Percentiles rank a stretch among this genome's conserved stretches.
Evolutionary conservation across 2,888 invertebrate species (phyloP).

Genomic region (Suillia variegata): DNA sequence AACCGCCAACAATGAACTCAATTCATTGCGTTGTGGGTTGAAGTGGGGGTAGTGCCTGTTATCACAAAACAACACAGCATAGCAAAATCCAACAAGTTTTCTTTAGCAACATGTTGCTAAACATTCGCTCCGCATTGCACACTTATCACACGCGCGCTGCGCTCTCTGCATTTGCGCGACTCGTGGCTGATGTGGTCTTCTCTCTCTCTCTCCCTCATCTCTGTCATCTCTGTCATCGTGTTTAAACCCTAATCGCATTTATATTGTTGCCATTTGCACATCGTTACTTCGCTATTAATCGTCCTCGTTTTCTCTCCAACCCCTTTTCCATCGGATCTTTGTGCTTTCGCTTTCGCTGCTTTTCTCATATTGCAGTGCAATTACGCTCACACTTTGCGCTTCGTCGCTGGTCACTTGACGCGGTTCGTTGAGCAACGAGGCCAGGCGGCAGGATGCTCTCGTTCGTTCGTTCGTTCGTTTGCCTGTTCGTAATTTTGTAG

Average conservation of each 20-base stretch:
- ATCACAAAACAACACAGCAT: not conserved
- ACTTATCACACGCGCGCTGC: too few relatives aligned
- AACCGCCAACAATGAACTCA: not conserved
- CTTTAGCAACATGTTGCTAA: constrained; percentile 41
- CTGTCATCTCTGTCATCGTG: not conserved
- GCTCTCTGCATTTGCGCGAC: not conserved
- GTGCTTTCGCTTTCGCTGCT: constrained; percentile 11
- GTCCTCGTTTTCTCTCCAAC: constrained; percentile 40
- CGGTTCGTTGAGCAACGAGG: constrained; percentile 48
- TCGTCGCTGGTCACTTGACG: constrained; percentile 32
- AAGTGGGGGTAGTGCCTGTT: not conserved
- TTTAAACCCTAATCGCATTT: constrained; percentile 28
- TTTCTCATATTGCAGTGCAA: not conserved
- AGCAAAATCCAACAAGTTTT: constrained; percentile 45
- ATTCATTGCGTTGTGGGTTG: too few relatives aligned
- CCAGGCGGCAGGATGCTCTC: too few relatives aligned
- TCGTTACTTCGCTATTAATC: constrained; percentile 52
- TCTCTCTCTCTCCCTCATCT: not conserved
- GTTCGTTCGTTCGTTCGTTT: too few relatives aligned
- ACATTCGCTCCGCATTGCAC: constrained; percentile 24
- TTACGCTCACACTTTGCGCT: too few relatives aligned
- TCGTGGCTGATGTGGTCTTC: too few relatives aligned
- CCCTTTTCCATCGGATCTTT: constrained; percentile 33
- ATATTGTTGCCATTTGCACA: constrained; percentile 51
- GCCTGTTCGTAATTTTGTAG: too few relatives aligned